Percentiles rank a stretch among this genome's conserved stretches.
Evolutionary conservation across 2,888 invertebrate genomes (phyloP).

Genomic region (Eubasilissa splendida): DNA sequence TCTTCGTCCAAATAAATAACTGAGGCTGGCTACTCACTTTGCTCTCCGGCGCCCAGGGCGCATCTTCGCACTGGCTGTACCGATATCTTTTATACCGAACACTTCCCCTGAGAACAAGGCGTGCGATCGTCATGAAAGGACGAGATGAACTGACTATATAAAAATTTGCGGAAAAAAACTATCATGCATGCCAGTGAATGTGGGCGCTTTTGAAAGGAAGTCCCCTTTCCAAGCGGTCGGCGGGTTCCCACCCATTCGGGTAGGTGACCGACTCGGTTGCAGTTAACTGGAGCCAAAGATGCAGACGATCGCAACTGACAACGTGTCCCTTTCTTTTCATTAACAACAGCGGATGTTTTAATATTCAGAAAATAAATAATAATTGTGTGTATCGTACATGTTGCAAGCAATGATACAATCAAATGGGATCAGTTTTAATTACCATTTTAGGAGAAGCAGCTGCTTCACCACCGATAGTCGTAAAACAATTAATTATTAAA

Average conservation of each 20-base stretch:
- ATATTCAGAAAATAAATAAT: too few species aligned
- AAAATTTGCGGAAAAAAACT: background rate
- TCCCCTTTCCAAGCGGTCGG: slow-evolving; percentile 5
- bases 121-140: slow-evolving; percentile 39
- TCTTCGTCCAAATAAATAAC: too few species aligned
- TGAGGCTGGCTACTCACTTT: background rate
- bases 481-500: too few species aligned
- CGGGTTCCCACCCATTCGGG: background rate
- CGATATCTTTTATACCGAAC: slow-evolving; percentile 3
- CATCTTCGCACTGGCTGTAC: background rate
- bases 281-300: too few species aligned
- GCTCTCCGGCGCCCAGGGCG: background rate
- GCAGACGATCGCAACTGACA: too few species aligned
- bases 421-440: too few species aligned
- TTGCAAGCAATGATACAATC: too few species aligned
- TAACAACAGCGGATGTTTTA: too few species aligned
- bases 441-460: too few species aligned
- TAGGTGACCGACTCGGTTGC: background rate
- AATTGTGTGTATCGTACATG: too few species aligned
- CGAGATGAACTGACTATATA: slow-evolving; percentile 13
- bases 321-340: too few species aligned
- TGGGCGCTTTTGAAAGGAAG: slow-evolving; percentile 27
- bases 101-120: slow-evolving; percentile 26
- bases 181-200: slow-evolving; percentile 20
- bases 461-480: too few species aligned